phyloP scores from a whole-genome alignment of 1,140 invertebrate genomes.

The Pemphigus obesinymphae region DNA sequence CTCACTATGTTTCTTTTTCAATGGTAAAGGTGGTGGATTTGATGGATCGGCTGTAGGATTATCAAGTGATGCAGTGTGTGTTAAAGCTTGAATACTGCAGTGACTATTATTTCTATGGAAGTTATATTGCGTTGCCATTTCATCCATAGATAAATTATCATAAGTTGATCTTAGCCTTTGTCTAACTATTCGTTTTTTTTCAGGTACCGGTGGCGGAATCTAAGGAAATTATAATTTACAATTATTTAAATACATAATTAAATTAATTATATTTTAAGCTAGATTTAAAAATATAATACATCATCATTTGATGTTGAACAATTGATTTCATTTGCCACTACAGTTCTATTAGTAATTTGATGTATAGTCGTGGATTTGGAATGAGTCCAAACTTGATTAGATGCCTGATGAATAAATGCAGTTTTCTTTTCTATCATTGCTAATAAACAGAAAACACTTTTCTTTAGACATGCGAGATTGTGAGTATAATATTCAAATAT shows the following conservation, averaged over 20 bases:
- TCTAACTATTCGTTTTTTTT: slow-evolving; percentile 17
- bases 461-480: too few relatives aligned
- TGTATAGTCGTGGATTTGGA: slow-evolving; percentile 27
- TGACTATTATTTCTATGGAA: slow-evolving; percentile 34
- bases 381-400: slow-evolving; percentile 36
- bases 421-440: slow-evolving; percentile 34
- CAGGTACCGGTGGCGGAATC: slow-evolving; percentile 34
- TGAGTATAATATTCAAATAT: too few relatives aligned
- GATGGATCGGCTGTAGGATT: slow-evolving; percentile 47
- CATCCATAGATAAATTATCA: slow-evolving; percentile 40
- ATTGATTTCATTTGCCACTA: slow-evolving; percentile 23
- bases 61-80: slow-evolving; percentile 34
- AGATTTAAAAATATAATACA: background rate
- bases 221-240: background rate
- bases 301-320: background rate
- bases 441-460: too few relatives aligned
- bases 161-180: slow-evolving; percentile 17
- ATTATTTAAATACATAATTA: background rate
- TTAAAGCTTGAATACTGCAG: slow-evolving; percentile 34
- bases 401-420: slow-evolving; percentile 25
- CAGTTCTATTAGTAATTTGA: slow-evolving; percentile 27
- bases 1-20: slow-evolving; percentile 91
- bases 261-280: background rate
- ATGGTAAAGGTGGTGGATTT: slow-evolving; percentile 79
- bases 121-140: slow-evolving; percentile 36